A percentile compares a stretch with the other conserved stretches of the same genome.
These are phyloP conservation scores for Alcedo atthis DNA, from an alignment of 2,797 vertebrate genomes.

Conservation along the genomic window DNA sequence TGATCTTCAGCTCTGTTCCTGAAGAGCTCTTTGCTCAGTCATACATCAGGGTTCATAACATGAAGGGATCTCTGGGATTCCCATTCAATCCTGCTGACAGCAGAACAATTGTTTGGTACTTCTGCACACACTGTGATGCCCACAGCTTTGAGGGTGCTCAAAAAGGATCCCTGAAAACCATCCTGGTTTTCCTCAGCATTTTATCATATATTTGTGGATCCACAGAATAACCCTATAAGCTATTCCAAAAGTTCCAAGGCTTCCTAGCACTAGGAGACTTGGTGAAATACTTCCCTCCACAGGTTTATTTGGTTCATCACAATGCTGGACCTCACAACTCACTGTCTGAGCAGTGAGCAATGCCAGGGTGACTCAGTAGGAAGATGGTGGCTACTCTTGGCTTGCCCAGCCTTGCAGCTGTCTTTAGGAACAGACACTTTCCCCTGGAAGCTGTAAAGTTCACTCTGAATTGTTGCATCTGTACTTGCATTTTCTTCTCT, in stretches of 20 bases:
- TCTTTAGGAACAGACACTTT: not conserved
- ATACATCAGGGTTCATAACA: not conserved
- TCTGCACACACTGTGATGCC: not conserved
- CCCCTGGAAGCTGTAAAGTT: not conserved
- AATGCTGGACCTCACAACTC: not conserved
- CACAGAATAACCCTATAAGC: not conserved
- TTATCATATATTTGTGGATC: not conserved
- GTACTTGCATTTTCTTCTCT: not conserved
- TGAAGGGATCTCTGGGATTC: not conserved
- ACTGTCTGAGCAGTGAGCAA: not conserved
- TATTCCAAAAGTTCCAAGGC: not conserved
- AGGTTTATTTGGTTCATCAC: not conserved
- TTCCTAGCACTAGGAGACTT: not conserved
- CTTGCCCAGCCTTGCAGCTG: not conserved
- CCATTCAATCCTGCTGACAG: not conserved
- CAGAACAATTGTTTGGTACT: not conserved
- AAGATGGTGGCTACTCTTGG: not conserved
- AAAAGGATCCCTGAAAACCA: not conserved
- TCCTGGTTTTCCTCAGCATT: not conserved
- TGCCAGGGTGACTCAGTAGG: not conserved
- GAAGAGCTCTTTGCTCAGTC: not conserved
- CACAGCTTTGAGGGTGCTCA: not conserved
- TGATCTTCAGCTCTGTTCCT: not conserved
- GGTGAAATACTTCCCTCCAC: not conserved
- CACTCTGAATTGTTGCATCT: not conserved